Evolutionary conservation across 1,140 invertebrate species (phyloP).

Genomic region (Brachionus asplanchnoidis): DNA sequence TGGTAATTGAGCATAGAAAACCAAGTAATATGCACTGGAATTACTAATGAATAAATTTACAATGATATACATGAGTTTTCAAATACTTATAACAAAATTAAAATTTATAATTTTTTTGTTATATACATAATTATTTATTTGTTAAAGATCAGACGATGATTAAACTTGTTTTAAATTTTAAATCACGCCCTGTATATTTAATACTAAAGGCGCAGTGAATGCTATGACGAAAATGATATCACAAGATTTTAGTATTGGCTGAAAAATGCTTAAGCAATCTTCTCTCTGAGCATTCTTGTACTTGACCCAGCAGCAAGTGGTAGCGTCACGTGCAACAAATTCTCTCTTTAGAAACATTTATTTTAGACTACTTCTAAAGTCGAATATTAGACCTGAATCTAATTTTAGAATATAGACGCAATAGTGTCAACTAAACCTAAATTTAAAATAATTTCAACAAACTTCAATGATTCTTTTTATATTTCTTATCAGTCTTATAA

Average conservation of each 20-base stretch:
- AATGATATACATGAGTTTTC: not conserved
- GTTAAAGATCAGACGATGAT: not conserved
- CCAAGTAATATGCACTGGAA: not conserved
- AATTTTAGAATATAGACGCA: not conserved
- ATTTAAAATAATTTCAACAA: not conserved
- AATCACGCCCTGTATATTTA: not conserved
- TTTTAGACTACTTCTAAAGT: not conserved
- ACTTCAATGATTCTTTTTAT: not conserved
- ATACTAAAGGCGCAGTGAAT: conserved; percentile 4
- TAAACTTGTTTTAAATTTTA: not conserved
- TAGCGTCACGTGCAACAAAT: not conserved
- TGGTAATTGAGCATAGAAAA: not conserved
- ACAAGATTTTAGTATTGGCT: not conserved
- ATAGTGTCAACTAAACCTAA: not conserved
- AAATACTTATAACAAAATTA: not conserved
- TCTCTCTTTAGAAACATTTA: not conserved
- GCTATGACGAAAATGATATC: conserved; percentile 33
- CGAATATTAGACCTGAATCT: not conserved
- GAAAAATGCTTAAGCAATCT: conserved; percentile 26
- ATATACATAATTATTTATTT: not conserved
- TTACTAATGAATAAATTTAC: not conserved
- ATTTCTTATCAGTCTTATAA: not conserved
- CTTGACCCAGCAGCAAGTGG: not conserved
- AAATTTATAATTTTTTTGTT: not conserved
- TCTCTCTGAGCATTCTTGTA: conserved; percentile 41